phyloP scores from a whole-genome alignment of 2,113 vertebrate species.

The Mus spicilegus region DNA sequence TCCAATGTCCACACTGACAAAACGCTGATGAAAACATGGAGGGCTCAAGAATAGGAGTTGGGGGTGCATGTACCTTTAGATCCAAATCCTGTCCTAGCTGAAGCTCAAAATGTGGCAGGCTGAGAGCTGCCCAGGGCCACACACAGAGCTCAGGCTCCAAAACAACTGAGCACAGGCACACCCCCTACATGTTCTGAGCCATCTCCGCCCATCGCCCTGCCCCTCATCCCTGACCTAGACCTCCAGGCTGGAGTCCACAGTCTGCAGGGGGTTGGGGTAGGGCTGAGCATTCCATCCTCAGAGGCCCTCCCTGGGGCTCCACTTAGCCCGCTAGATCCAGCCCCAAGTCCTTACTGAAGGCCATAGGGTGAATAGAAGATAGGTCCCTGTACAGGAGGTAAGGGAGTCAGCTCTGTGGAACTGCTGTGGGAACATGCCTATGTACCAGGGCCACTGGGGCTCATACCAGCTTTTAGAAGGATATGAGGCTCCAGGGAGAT shows the following conservation, averaged over 20 bases:
- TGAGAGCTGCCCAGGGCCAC: slow-evolving; percentile 44
- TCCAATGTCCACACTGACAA: neutral
- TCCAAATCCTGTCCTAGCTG: neutral
- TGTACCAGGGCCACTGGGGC: no score
- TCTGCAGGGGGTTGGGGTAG: slow-evolving; percentile 60
- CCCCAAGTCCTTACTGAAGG: neutral
- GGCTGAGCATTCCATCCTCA: neutral
- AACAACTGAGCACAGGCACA: rapidly evolving
- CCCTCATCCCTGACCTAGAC: slow-evolving; percentile 52
- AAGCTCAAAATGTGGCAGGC: neutral
- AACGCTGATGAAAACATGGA: neutral
- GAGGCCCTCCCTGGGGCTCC: neutral
- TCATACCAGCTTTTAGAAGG: rapidly evolving
- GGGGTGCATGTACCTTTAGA: neutral
- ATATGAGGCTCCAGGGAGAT: neutral
- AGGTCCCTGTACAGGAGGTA: rapidly evolving
- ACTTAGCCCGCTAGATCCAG: slow-evolving; percentile 15
- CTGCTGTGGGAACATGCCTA: neutral
- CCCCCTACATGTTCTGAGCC: neutral
- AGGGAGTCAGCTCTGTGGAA: neutral
- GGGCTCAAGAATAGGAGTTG: neutral
- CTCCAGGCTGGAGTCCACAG: slow-evolving; percentile 60
- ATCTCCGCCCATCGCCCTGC: slow-evolving; percentile 37
- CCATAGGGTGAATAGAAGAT: neutral
- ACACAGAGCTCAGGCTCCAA: neutral